Conservation (phyloP, 1,140 invertebrate species). For the Nymphalis io region DNA sequence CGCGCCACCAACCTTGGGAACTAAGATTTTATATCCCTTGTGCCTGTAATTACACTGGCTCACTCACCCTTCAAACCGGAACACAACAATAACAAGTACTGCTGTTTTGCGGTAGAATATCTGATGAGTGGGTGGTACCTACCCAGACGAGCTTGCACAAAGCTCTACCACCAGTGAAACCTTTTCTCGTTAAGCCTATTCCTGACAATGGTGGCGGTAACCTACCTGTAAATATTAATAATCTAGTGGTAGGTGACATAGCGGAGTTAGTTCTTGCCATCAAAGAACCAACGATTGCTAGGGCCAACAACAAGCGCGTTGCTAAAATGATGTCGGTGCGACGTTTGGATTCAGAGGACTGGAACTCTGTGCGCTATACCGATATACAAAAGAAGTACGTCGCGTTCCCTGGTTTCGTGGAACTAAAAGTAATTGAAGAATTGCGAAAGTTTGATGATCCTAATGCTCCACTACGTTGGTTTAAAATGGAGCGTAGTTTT, state of each 20-base stretch:
- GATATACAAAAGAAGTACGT: background rate
- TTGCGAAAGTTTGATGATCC: background rate
- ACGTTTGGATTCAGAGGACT: background rate
- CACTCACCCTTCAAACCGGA: too few species aligned
- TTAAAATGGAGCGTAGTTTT: background rate
- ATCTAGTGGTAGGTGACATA: slow-evolving; percentile 3
- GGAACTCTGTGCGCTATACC: background rate
- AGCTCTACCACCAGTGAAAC: too few species aligned
- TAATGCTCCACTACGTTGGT: background rate
- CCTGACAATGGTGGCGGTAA: background rate
- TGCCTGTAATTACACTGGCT: too few species aligned
- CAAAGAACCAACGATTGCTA: slow-evolving; percentile 21
- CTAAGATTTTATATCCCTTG: too few species aligned
- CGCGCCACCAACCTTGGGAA: too few species aligned
- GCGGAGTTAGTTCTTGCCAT: slow-evolving; percentile 12
- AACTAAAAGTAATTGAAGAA: background rate
- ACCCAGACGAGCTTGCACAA: too few species aligned
- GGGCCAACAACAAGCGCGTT: slow-evolving; percentile 13
- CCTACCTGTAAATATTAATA: background rate
- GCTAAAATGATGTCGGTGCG: slow-evolving; percentile 3
- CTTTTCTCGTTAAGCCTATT: too few species aligned
- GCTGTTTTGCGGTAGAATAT: too few species aligned
- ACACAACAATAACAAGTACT: too few species aligned
- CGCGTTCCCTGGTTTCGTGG: background rate
- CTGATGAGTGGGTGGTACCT: too few species aligned